These are phyloP conservation scores for Chlamydotis undulata DNA, from an alignment of 2,113 vertebrate species.

Conservation along the genomic window DNA sequence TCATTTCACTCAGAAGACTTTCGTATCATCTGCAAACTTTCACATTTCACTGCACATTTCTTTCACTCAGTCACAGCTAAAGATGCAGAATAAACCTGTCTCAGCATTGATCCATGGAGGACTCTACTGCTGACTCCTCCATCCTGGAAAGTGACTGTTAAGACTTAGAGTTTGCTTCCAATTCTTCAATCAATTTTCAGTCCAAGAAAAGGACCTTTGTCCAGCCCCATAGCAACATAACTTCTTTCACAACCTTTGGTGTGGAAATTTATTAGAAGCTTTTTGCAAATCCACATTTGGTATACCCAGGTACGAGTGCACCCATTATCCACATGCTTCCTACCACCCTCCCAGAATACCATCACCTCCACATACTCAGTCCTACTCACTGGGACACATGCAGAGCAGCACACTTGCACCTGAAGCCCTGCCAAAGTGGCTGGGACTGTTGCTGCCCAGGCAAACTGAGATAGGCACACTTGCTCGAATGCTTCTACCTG, in stretches of 20 bases:
- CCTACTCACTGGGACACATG: rapidly evolving
- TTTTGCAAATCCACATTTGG: neutral
- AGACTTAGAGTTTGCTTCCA: neutral
- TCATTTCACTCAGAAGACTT: neutral
- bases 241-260: neutral
- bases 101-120: neutral
- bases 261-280: neutral
- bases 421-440: neutral
- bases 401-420: neutral
- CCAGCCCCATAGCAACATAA: neutral
- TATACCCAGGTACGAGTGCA: neutral
- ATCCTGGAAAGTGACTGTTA: neutral
- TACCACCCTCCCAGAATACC: neutral
- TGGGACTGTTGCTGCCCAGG: neutral
- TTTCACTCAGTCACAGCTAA: neutral
- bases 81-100: neutral
- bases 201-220: neutral
- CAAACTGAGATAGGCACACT: neutral
- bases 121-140: neutral
- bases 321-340: neutral
- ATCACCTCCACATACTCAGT: neutral
- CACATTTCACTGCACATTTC: neutral
- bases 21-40: neutral
- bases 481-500: neutral
- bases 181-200: neutral